Conservation (phyloP, 2,888 invertebrate species). For the Campaea margaritaria region DNA sequence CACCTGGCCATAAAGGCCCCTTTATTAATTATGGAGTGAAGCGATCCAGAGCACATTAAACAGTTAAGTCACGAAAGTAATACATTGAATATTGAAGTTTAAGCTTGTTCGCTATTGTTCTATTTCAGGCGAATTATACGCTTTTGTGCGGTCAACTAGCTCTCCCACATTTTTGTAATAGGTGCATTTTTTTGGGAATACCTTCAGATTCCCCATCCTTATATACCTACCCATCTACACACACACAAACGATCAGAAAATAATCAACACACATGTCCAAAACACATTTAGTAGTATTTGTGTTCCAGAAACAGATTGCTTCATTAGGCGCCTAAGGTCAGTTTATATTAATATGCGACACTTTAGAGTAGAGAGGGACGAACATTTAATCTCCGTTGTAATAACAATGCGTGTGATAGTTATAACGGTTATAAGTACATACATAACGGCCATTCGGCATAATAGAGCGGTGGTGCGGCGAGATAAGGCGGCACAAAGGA, state of each 20-base stretch:
- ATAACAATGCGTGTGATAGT: slow-evolving; percentile 4
- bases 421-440: slow-evolving; percentile 11
- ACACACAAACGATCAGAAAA: too few species aligned
- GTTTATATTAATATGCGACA: background rate
- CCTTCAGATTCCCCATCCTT: too few species aligned
- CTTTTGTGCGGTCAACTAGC: background rate
- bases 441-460: slow-evolving; percentile 6
- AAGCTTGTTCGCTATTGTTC: slow-evolving; percentile 18
- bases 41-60: slow-evolving; percentile 34
- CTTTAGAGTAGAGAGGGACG: slow-evolving; percentile 7
- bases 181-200: too few species aligned
- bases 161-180: too few species aligned
- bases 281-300: too few species aligned
- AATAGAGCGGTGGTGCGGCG: slow-evolving; percentile 16
- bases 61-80: slow-evolving; percentile 36
- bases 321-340: background rate
- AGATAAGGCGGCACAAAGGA: slow-evolving; percentile 26
- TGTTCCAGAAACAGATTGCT: background rate
- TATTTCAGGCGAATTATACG: slow-evolving; percentile 15
- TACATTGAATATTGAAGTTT: slow-evolving; percentile 33
- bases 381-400: slow-evolving; percentile 12
- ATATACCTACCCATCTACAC: too few species aligned
- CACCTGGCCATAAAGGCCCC: slow-evolving; percentile 30
- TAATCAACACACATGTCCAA: too few species aligned
- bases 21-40: slow-evolving; percentile 32